Evolutionary conservation across 2,113 vertebrate genomes (phyloP).

Genomic region (Alexandromys fortis): DNA sequence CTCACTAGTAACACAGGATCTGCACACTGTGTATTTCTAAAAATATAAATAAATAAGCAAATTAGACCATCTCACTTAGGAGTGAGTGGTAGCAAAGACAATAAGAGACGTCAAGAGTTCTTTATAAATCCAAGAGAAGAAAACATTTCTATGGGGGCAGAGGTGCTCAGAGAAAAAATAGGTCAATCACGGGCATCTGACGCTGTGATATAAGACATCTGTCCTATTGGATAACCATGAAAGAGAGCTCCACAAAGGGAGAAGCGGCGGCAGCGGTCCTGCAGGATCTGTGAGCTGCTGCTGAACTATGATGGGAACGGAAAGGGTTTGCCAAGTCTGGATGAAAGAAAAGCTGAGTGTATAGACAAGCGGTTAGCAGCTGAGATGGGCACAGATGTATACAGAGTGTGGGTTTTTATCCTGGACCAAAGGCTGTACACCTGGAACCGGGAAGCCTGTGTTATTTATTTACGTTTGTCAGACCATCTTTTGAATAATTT

Average conservation of each 20-base stretch:
- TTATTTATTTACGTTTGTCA: neutral
- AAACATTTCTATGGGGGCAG: neutral
- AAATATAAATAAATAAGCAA: neutral
- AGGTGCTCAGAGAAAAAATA: neutral
- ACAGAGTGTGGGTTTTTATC: neutral
- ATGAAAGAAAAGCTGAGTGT: neutral
- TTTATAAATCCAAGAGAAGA: neutral
- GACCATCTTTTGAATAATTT: conserved; percentile 12
- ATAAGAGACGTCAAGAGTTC: neutral
- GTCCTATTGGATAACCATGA: neutral
- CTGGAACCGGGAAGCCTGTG: neutral
- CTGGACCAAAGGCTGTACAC: neutral
- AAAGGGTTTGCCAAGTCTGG: neutral
- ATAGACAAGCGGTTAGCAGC: neutral
- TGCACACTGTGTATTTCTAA: neutral
- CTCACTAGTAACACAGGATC: neutral
- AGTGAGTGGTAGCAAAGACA: neutral
- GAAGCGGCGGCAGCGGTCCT: neutral
- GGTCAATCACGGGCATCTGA: neutral
- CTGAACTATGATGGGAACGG: neutral
- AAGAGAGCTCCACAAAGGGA: neutral
- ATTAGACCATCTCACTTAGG: neutral
- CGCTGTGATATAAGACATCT: neutral
- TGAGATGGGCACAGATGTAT: neutral
- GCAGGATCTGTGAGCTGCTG: neutral